Evolutionary conservation across 1,140 invertebrate genomes (phyloP), one percentile per base, ranked within the genome.

Genomic region (Orius laevigatus): DNA sequence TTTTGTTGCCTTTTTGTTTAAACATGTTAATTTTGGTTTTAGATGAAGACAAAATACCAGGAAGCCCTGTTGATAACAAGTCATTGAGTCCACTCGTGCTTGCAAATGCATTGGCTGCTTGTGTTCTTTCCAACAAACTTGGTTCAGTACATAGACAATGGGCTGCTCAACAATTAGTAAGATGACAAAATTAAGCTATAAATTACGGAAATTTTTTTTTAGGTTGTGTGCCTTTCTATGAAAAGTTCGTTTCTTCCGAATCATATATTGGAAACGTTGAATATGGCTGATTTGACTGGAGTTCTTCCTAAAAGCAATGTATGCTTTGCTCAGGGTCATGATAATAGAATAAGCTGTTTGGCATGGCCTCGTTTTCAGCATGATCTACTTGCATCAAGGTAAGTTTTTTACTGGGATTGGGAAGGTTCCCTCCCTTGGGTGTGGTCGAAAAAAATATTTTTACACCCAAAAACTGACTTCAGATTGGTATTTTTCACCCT

Each of bases 91-190:
- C 70, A 3, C 57, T 75, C 19, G 66, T 71, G 46, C 59, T 79
- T 9, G 66, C 73, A n/a, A 74, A 79, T 61, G 73, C 75, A n/a
- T 60, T 79, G 8, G 66, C 74, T 32, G 72, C 74, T 3, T 77
- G 72, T 61, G 63, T 76, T 11, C 58, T 78, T 16, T 76, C 75
- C 4, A 64, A 65, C 8, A 59, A 66, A 38, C 58, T 74, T 6
- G 56, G 62, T 46, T 55, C 63, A 6, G 57, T 60, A 16, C 64
- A 74, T 55, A 62, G 72, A 45, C 70, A 75, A 57, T 79, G 76
- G 76, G 73, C 75, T 1, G 64, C 69, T 10, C 67, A 73, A 51
- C 75, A 77, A 55, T 60, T 78, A 48, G 72, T 63, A 55, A 53
- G 52, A 42, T n/a, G 4, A 42, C 4, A 19, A 38, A 3, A 38